A percentile compares a stretch with the other conserved stretches of the same genome.
phyloP scores from a whole-genome alignment of 2,888 invertebrate genomes.

The Drosophila diplacantha region DNA sequence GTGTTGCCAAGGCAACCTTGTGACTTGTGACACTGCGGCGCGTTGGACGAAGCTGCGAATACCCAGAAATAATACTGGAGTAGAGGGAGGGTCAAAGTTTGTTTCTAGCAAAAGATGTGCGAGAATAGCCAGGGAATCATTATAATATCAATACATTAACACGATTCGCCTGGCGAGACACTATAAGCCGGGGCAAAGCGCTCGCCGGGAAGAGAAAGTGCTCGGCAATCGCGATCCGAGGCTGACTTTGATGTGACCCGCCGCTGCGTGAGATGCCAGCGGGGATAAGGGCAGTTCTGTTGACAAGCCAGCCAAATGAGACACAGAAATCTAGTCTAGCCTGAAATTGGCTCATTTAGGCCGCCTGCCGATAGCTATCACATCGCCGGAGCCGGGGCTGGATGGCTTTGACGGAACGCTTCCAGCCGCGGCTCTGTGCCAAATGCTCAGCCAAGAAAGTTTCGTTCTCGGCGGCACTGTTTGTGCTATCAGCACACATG shows the following conservation, averaged over 20 bases:
- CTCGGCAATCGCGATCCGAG: conserved; percentile 21
- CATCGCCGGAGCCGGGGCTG: conserved; percentile 35
- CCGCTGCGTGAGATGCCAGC: background rate
- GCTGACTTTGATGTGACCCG: conserved; percentile 23
- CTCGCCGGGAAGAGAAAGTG: conserved; percentile 17
- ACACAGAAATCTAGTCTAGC: conserved; percentile 57
- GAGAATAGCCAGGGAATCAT: too few species aligned
- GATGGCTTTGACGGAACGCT: conserved; percentile 41
- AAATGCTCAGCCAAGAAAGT: conserved; percentile 63
- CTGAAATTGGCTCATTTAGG: conserved; percentile 60
- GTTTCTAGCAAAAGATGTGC: too few species aligned
- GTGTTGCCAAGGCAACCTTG: conserved; percentile 20
- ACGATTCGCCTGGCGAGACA: background rate
- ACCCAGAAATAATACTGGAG: background rate
- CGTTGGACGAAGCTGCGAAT: too few species aligned
- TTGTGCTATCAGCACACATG: conserved; percentile 45
- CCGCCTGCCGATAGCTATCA: conserved; percentile 42
- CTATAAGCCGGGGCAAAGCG: background rate
- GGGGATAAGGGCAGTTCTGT: conserved; percentile 12
- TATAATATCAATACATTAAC: background rate
- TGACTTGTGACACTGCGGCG: conserved; percentile 18
- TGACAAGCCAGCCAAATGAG: conserved; percentile 15
- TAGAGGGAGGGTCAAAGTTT: too few species aligned
- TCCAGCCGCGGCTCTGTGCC: conserved; percentile 46
- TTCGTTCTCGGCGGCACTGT: conserved; percentile 46